phyloP scores from a whole-genome alignment of 2,113 vertebrate genomes.

The Halichoerus grypus region DNA sequence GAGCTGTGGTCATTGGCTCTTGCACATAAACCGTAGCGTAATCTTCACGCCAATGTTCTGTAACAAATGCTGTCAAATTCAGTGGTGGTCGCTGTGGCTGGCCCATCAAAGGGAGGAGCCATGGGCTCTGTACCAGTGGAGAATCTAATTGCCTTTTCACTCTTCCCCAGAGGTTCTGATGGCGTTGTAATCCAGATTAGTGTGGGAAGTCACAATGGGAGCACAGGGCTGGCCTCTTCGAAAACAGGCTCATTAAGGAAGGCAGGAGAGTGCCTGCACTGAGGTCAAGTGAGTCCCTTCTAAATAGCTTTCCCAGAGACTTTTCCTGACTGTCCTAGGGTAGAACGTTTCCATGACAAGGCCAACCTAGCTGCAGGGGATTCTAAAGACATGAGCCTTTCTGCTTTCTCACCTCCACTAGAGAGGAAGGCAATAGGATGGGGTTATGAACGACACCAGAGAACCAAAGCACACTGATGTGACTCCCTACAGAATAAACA shows the following conservation, averaged over 20 bases:
- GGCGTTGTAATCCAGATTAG: no score
- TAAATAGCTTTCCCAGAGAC: background rate
- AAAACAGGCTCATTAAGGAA: background rate
- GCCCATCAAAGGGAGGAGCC: background rate
- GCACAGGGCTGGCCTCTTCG: background rate
- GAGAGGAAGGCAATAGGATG: background rate
- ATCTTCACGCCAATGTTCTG: background rate
- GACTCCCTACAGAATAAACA: background rate
- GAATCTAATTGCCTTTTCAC: no score
- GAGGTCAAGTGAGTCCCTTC: background rate
- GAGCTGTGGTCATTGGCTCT: background rate
- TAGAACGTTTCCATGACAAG: background rate
- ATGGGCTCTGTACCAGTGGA: background rate
- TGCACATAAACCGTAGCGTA: background rate
- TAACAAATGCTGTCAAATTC: background rate
- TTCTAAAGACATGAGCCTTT: background rate
- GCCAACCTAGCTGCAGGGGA: background rate
- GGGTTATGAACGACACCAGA: background rate
- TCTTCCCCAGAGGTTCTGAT: background rate
- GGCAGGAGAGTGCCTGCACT: background rate
- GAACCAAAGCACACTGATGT: background rate
- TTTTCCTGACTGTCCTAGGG: background rate
- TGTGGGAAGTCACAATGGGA: background rate
- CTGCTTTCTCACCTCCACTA: background rate
- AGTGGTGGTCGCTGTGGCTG: background rate